Base-by-base conservation (phyloP, 2,888 invertebrate genomes). In the Crossocerus cetratus region DNA sequence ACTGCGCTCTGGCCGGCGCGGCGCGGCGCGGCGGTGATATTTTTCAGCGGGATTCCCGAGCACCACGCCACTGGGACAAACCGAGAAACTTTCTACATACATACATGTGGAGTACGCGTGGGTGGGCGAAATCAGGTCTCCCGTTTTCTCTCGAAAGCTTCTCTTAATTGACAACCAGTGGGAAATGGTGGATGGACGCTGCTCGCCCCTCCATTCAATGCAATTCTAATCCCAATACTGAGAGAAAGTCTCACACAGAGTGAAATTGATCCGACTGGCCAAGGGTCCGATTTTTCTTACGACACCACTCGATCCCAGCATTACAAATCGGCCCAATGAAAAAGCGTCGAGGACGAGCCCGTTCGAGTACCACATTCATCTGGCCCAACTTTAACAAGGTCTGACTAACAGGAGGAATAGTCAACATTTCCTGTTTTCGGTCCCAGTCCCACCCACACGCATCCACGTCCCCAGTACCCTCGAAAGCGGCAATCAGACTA, bases 121-220 rank as follows among this genome's bases (percentile, higher is more conserved):
- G 81, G 80, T 74, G 77, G 68, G 71, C 73, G 75, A 82, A 80
- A 81, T 81, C 73, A 67, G 74, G 82, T 76, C 77, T 68, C 43
- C 67, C 59, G 77, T 74, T 77, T 78, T 78, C 74, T 72, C 69
- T 49, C 3, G 49, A 49, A 14, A 49, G 49, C 16, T 62, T 67
- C 57, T 59, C 70, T 76, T 76, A 76, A 77, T 77, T 77, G 77
- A 69, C 69, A 44, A 43, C 49, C 4, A 16, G 23, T 42, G 13
- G 62, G 59, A 67, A 49, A 61, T 44, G 49, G 13, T 66, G 44
- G 18, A 18, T 32, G 49, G 44, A 16, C 14, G 43, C 16, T 16
- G n/a, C 14, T 16, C 32, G 32, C 32, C 32, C 32, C 11, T 11
- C 11, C 11, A 11, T 11, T 32, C 5, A 32, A 32, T 32, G 32